Evolutionary conservation across 2,113 vertebrate genomes (phyloP).

Genomic region (Antechinus stuartii): DNA sequence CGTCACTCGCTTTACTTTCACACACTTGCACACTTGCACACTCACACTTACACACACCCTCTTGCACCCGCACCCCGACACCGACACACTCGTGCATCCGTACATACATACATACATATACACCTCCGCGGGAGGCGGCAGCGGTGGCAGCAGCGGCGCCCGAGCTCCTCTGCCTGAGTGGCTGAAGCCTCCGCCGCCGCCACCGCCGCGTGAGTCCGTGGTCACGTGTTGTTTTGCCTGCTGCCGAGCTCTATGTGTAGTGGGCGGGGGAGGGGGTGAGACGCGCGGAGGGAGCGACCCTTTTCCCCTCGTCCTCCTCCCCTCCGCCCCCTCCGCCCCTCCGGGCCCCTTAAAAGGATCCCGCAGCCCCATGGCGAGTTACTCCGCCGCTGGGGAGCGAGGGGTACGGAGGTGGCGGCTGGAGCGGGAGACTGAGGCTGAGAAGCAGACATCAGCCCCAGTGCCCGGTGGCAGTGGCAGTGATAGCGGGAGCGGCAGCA

Average conservation of each 20-base stretch:
- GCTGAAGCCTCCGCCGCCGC: not conserved
- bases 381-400: constrained; percentile 60
- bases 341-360: constrained; percentile 74
- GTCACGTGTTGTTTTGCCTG: constrained; percentile 80
- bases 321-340: not conserved
- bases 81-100: too few species aligned
- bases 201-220: constrained; percentile 46
- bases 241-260: constrained; percentile 17
- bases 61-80: not conserved
- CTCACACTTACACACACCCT: not conserved
- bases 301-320: constrained; percentile 48
- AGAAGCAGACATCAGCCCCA: too few species aligned
- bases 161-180: constrained; percentile 28
- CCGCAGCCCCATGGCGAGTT: constrained; percentile 74
- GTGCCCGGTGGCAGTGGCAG: not conserved
- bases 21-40: not conserved
- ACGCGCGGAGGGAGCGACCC: constrained; percentile 56
- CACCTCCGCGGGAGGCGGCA: constrained; percentile 20
- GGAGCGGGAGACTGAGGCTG: not conserved
- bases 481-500: not conserved
- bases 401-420: constrained; percentile 62
- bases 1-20: not conserved
- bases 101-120: not conserved
- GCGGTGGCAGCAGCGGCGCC: constrained; percentile 20
- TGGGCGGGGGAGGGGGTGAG: constrained; percentile 66